Evolutionary conservation across 2,113 vertebrate genomes (phyloP), one percentile per base, ranked within the genome.

Genomic region (Opisthocomus hoazin): DNA sequence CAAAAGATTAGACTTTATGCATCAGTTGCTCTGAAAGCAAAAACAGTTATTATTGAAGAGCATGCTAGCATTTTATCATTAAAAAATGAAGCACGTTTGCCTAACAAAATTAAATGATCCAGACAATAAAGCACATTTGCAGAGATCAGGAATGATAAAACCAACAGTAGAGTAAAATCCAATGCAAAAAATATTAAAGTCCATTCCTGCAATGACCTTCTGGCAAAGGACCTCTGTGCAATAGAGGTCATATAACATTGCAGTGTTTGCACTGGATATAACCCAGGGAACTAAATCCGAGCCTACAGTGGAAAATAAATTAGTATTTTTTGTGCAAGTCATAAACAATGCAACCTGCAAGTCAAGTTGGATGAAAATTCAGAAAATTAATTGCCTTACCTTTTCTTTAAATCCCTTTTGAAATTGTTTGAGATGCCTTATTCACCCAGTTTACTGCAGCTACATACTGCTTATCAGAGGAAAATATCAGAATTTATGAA

Each of bases 101-200:
- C 86, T 95, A 94, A 97, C 92, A 97, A 96, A 97, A 97, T 93
- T 94, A 96, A 97, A 96, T 96, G 95, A 97, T 93, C 82, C 90
- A 91, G 94, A 96, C 93, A 94, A 97, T 87, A 97, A 94, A 96
- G 93, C 90, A 93, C 76, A 86, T 96, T 96, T 96, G 76, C 64
- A 37, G 78, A 97, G 83, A 96, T 95, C 84, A 96, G 74, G 70
- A 94, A 95, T 91, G 91, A 94, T 96, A 94, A 94, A 82, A 94
- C 48, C 36, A 73, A 60, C 30, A 66, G 63, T 43, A 73, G 48
- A 84, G 93, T 56, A 96, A 76, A 96, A 86, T 88, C 79, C 75
- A 56, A 93, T 85, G 80, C 46, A 86, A 88, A 96, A 94, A 94
- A 34, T 43, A 86, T 91, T 94, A 91, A 93, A 92, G 77, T 34